These are phyloP conservation scores for Bungarus multicinctus DNA, from an alignment of 2,113 vertebrate species.

Conservation along the genomic window DNA sequence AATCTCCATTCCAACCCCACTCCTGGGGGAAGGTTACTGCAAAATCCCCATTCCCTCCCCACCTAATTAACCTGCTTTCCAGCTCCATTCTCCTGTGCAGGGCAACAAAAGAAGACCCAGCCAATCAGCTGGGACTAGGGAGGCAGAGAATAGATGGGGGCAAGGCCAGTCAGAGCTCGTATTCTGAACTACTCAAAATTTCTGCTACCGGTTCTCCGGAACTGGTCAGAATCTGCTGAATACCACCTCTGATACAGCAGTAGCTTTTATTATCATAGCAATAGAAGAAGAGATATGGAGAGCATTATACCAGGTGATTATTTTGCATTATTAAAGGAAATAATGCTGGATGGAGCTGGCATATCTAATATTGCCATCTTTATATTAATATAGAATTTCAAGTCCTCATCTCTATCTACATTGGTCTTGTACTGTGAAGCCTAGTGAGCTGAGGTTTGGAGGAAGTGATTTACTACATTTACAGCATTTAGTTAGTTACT, in stretches of 20 bases:
- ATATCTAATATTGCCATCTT: not conserved
- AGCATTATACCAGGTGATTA: not conserved
- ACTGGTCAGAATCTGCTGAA: too few relatives aligned
- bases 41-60: too few relatives aligned
- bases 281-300: not conserved
- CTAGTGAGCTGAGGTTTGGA: not conserved
- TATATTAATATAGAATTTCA: not conserved
- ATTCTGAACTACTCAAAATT: too few relatives aligned
- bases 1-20: too few relatives aligned
- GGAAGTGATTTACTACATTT: not conserved
- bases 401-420: not conserved
- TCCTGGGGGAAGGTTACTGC: too few relatives aligned
- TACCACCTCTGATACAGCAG: not conserved
- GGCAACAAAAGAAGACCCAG: too few relatives aligned
- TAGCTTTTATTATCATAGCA: not conserved
- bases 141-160: too few relatives aligned
- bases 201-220: too few relatives aligned
- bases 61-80: too few relatives aligned
- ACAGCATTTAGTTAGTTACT: not conserved
- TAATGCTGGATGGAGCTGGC: not conserved
- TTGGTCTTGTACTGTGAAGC: not conserved
- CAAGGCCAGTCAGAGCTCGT: too few relatives aligned
- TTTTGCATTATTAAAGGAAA: not conserved
- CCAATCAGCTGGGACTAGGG: too few relatives aligned
- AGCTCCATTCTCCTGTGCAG: too few relatives aligned